Conservation (phyloP, 2,888 invertebrate genomes). For the Lycophotia porphyrea region DNA sequence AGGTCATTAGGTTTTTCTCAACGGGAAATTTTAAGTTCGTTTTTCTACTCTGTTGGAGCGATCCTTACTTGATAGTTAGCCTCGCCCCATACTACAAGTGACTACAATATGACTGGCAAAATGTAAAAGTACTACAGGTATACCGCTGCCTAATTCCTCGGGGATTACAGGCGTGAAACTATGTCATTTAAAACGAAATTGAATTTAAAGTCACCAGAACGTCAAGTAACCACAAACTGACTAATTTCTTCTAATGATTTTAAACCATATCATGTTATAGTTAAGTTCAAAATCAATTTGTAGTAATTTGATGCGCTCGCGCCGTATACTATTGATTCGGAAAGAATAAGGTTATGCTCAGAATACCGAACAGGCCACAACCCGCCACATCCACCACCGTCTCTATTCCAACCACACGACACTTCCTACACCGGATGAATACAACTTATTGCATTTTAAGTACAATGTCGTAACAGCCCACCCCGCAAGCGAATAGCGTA, state of each 20-base stretch:
- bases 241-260: too few relatives aligned
- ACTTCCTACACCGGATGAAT: slow-evolving; percentile 60
- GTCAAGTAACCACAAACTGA: too few relatives aligned
- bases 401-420: slow-evolving; percentile 43
- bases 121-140: neutral
- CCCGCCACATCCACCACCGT: slow-evolving; percentile 21
- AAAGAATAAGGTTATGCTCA: neutral
- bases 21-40: too few relatives aligned
- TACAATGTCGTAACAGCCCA: slow-evolving; percentile 54
- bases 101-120: neutral
- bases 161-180: neutral
- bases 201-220: too few relatives aligned
- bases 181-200: too few relatives aligned
- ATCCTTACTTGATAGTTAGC: too few relatives aligned
- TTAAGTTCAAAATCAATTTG: too few relatives aligned
- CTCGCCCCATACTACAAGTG: neutral
- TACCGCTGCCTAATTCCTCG: neutral
- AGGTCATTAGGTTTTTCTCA: too few relatives aligned
- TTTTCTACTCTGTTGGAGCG: too few relatives aligned
- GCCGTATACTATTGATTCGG: too few relatives aligned
- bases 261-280: too few relatives aligned
- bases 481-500: slow-evolving; percentile 38
- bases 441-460: slow-evolving; percentile 59
- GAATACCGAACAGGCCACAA: slow-evolving; percentile 30
- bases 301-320: too few relatives aligned